Evolutionary conservation across 2,113 vertebrate species (phyloP).

Genomic region (Pseudonaja textilis): DNA sequence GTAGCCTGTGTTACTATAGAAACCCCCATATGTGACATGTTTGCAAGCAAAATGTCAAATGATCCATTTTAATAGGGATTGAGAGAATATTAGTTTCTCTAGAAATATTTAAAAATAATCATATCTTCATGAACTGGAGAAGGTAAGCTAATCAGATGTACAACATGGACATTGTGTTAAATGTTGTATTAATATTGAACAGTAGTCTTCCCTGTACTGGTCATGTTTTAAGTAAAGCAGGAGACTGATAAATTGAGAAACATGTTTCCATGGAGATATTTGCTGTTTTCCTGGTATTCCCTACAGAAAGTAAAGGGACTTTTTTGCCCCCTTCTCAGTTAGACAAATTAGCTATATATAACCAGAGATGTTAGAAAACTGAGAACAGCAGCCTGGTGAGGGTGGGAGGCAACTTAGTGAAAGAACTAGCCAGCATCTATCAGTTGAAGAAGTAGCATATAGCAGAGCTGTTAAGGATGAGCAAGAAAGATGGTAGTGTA

Average conservation of each 20-base stretch:
- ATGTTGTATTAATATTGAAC: slow-evolving; percentile 45
- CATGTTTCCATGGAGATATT: slow-evolving; percentile 85
- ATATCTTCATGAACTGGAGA: slow-evolving; percentile 12
- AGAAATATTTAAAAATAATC: slow-evolving; percentile 32
- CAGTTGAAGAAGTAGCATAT: slow-evolving; percentile 30
- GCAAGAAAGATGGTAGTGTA: background rate
- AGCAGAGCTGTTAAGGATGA: background rate
- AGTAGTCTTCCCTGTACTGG: slow-evolving; percentile 55
- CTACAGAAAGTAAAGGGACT: slow-evolving; percentile 70
- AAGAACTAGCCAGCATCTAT: slow-evolving; percentile 38
- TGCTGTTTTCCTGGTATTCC: slow-evolving; percentile 82
- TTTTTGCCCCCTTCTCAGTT: slow-evolving; percentile 50
- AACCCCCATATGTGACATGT: slow-evolving; percentile 55
- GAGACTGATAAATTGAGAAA: slow-evolving; percentile 72
- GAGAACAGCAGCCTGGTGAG: slow-evolving; percentile 52
- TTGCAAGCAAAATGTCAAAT: slow-evolving; percentile 55
- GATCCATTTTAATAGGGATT: slow-evolving; percentile 50
- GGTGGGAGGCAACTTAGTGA: slow-evolving; percentile 17
- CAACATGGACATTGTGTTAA: slow-evolving; percentile 43
- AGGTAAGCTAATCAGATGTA: slow-evolving; percentile 47
- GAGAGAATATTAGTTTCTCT: slow-evolving; percentile 6
- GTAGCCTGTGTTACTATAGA: slow-evolving; percentile 58
- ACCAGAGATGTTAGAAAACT: slow-evolving; percentile 54
- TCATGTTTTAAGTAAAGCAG: slow-evolving; percentile 71
- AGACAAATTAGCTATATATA: slow-evolving; percentile 61